These are phyloP conservation scores for Pachycephus smyrnensis DNA, from an alignment of 2,888 invertebrate genomes.

Conservation along the genomic window DNA sequence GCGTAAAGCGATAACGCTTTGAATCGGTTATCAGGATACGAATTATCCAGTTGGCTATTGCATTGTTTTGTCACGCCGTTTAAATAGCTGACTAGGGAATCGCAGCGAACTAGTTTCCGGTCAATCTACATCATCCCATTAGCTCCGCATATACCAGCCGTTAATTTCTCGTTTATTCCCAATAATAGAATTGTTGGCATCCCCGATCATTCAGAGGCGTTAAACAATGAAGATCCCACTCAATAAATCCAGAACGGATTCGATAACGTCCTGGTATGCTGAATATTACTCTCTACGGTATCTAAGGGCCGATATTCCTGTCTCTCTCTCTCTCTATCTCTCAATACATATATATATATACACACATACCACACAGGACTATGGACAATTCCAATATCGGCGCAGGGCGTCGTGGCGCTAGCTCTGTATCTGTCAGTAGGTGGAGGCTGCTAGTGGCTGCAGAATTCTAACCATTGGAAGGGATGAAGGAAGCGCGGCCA, in stretches of 20 bases:
- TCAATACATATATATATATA: background rate
- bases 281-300: background rate
- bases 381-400: background rate
- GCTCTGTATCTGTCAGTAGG: background rate
- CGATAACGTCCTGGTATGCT: background rate
- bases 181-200: background rate
- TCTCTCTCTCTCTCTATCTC: background rate
- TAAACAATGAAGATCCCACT: background rate
- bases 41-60: background rate
- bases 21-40: background rate
- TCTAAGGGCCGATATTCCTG: background rate
- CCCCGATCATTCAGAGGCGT: background rate
- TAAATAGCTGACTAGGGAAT: background rate
- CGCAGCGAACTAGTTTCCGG: background rate
- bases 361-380: background rate
- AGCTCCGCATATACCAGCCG: background rate
- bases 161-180: background rate
- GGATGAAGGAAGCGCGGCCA: background rate
- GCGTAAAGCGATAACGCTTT: background rate
- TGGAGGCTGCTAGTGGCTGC: background rate
- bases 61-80: background rate
- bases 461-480: background rate
- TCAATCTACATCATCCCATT: background rate
- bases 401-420: background rate
- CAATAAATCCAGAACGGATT: background rate